phyloP scores from a whole-genome alignment of 2,888 invertebrate species.

The Prenolepis imparis region DNA sequence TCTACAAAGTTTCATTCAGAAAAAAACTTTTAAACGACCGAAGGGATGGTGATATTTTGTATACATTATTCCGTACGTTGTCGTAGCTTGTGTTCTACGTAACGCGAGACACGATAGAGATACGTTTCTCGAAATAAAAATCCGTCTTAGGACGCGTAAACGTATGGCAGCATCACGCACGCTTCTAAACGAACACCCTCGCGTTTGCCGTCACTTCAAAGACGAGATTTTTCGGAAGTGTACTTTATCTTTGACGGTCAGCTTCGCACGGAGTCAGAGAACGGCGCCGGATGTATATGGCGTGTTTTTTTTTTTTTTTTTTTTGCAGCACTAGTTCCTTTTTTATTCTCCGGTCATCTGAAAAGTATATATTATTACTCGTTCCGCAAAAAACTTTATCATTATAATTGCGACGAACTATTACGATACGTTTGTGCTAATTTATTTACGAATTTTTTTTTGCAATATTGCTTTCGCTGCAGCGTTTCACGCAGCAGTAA shows the following conservation, averaged over 20 bases:
- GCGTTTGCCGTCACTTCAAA: conserved; percentile 59
- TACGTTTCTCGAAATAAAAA: conserved; percentile 57
- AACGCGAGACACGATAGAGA: conserved; percentile 10
- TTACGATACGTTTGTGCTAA: neutral
- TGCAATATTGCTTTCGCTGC: neutral
- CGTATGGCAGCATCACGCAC: conserved; percentile 3
- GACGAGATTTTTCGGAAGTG: conserved; percentile 60
- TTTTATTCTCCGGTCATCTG: neutral
- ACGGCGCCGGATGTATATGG: conserved; percentile 60
- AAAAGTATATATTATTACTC: neutral
- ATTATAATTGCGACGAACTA: neutral
- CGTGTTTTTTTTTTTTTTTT: conserved; percentile 7
- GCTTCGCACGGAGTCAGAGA: conserved; percentile 25
- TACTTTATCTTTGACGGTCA: conserved; percentile 52
- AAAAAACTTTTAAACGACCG: neutral
- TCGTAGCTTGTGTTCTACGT: conserved; percentile 3
- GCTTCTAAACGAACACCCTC: conserved; percentile 38
- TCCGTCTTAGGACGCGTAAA: conserved; percentile 35
- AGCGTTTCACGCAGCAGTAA: neutral
- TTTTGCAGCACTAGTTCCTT: neutral
- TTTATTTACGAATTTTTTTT: conserved; percentile 9
- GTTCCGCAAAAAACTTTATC: neutral
- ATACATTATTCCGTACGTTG: neutral
- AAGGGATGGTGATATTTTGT: neutral
- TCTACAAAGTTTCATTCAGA: neutral